Evolutionary conservation across 2,113 vertebrate genomes (phyloP).

Genomic region (Glaucomys volans): DNA sequence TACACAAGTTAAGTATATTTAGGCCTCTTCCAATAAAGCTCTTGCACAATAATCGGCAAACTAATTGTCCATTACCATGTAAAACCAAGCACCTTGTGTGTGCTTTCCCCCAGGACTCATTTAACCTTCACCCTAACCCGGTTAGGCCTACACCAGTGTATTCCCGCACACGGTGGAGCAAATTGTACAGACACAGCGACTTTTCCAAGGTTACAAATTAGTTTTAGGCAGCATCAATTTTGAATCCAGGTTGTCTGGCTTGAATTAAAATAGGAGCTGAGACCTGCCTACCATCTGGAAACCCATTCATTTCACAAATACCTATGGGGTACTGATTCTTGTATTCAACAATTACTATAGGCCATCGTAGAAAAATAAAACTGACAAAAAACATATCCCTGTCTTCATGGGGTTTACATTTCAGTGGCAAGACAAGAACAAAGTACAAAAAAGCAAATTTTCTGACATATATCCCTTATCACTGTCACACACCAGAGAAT

Average conservation of each 20-base stretch:
- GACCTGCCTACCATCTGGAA: background rate
- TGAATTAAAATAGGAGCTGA: background rate
- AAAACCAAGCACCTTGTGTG: background rate
- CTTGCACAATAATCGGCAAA: background rate
- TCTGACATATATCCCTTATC: background rate
- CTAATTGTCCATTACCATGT: background rate
- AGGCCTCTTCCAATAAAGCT: background rate
- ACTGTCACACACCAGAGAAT: background rate
- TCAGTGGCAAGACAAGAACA: slow-evolving; percentile 1
- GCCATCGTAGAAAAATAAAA: background rate
- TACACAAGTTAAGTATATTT: background rate
- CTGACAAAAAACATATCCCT: background rate
- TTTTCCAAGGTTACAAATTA: background rate
- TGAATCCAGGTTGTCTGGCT: background rate
- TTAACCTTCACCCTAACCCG: background rate
- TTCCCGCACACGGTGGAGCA: background rate
- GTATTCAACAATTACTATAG: slow-evolving; percentile 6
- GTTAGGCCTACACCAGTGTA: background rate
- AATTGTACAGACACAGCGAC: background rate
- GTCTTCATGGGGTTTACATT: background rate
- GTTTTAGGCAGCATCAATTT: background rate
- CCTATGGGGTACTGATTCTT: background rate
- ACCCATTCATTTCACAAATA: background rate
- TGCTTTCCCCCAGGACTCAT: background rate
- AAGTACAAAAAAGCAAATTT: background rate